Evolutionary conservation across 2,888 invertebrate species (phyloP).

Genomic region (Metellina segmentata): DNA sequence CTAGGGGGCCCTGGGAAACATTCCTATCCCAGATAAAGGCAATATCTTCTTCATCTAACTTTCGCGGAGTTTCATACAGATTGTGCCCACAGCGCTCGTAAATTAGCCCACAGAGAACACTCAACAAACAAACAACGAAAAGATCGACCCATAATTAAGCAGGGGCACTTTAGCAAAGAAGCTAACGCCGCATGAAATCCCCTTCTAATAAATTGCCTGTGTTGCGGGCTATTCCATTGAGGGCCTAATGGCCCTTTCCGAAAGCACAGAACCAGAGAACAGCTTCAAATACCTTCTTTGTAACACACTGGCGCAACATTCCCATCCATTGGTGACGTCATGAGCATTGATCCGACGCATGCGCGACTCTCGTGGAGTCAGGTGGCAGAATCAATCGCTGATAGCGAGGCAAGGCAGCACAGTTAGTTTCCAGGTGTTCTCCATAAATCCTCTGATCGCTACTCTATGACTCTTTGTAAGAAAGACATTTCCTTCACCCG

Average conservation of each 20-base stretch:
- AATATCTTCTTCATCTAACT: too few relatives aligned
- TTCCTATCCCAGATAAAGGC: too few relatives aligned
- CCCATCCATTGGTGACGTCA: conserved; percentile 15
- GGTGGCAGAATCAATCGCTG: conserved; percentile 71
- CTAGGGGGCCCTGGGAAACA: too few relatives aligned
- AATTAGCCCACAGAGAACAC: background rate
- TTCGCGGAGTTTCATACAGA: too few relatives aligned
- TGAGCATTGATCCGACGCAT: conserved; percentile 70
- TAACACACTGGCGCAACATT: conserved; percentile 17
- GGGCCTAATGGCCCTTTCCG: background rate
- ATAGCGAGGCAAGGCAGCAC: conserved; percentile 51
- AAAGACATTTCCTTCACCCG: background rate
- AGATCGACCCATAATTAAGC: background rate
- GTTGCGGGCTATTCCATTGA: background rate
- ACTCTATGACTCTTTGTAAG: background rate
- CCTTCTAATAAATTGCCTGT: background rate
- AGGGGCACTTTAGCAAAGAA: background rate
- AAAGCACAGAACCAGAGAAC: background rate
- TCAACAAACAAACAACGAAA: background rate
- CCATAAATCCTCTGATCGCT: conserved; percentile 22
- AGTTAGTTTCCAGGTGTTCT: conserved; percentile 66
- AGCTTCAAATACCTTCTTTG: background rate
- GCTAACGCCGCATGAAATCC: background rate
- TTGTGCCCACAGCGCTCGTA: background rate
- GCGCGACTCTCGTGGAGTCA: conserved; percentile 41